Evolutionary conservation across 2,113 vertebrate genomes (phyloP).

Genomic region (Psammodynastes pulverulentus): DNA sequence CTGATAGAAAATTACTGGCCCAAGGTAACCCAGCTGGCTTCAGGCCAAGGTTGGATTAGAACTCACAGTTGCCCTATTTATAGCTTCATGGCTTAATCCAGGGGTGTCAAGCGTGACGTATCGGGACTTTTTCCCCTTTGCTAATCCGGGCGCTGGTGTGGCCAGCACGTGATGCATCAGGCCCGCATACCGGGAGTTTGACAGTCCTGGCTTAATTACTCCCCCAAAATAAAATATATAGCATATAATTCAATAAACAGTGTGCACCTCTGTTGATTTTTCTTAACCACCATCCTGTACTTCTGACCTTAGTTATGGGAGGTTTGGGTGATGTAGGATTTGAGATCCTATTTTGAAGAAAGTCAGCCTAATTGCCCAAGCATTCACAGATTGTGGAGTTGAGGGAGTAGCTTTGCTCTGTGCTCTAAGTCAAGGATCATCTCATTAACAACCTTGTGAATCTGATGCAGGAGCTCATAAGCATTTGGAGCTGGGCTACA

Average conservation of each 20-base stretch:
- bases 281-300: background rate
- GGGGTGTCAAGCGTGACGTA: no score
- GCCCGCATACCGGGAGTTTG: no score
- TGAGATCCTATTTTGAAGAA: background rate
- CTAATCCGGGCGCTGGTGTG: no score
- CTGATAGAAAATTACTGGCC: no score
- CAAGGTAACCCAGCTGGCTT: no score
- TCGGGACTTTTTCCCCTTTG: no score
- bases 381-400: background rate
- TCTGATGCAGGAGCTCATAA: background rate
- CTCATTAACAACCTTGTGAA: background rate
- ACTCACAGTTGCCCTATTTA: background rate
- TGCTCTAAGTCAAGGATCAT: background rate
- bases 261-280: background rate
- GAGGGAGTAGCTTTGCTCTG: background rate
- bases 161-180: no score
- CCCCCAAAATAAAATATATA: background rate
- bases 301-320: background rate
- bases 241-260: background rate
- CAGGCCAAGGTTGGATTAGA: background rate
- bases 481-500: background rate
- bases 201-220: background rate
- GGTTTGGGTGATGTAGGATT: background rate
- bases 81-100: background rate
- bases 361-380: background rate